Percentiles rank a stretch among this genome's conserved stretches.
phyloP scores from a whole-genome alignment of 2,797 vertebrate species.

The Ambastaia sidthimunki region DNA sequence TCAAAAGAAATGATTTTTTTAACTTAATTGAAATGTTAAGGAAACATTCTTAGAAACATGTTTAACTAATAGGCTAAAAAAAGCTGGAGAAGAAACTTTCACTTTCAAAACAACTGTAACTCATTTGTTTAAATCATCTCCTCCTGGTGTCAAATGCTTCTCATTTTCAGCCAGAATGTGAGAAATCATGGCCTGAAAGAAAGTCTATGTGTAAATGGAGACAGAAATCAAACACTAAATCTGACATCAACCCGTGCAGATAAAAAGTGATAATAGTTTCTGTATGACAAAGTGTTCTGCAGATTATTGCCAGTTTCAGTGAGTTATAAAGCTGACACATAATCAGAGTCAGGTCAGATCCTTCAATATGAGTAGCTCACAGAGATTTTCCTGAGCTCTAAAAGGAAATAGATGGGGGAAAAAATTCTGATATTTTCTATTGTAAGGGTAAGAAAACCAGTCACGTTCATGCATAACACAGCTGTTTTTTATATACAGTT shows the following conservation, averaged over 20 bases:
- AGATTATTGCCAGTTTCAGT: conserved; percentile 22
- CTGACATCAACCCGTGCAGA: conserved; percentile 16
- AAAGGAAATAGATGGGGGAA: background rate
- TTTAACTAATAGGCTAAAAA: no score
- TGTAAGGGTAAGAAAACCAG: no score
- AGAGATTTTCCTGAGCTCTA: conserved; percentile 1
- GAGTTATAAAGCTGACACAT: conserved; percentile 33
- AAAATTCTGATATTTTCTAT: no score
- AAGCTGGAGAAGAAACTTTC: background rate
- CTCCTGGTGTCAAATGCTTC: conserved; percentile 22
- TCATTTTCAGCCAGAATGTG: background rate
- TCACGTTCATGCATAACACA: no score
- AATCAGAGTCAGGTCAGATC: conserved; percentile 16
- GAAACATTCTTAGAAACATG: no score
- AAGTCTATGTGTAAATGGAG: conserved; percentile 6
- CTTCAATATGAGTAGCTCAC: background rate
- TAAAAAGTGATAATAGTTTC: conserved; percentile 13
- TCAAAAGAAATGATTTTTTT: no score
- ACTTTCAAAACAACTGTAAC: background rate
- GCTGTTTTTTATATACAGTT: no score
- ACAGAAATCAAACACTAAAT: conserved; percentile 15
- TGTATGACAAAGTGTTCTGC: conserved; percentile 16
- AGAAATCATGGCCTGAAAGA: background rate
- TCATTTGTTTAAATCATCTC: background rate
- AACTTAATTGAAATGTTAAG: no score